These are phyloP conservation scores for Cantharis nigra DNA, from an alignment of 2,888 invertebrate genomes.

Conservation along the genomic window DNA sequence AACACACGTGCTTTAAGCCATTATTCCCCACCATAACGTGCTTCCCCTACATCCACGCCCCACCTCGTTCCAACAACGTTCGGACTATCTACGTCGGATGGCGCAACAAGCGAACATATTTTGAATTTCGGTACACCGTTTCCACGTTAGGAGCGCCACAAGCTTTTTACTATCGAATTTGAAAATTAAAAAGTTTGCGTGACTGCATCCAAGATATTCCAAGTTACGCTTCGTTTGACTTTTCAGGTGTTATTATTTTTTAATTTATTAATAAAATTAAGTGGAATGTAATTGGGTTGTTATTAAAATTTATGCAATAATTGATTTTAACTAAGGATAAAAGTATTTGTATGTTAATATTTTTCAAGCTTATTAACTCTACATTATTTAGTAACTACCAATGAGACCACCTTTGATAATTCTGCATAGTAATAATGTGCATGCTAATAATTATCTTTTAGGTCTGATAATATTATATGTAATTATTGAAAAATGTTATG, in stretches of 20 bases:
- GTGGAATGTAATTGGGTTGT: not conserved
- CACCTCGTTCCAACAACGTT: slow-evolving; percentile 22
- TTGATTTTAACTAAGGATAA: not conserved
- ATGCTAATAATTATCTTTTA: not conserved
- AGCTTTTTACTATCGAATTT: not conserved
- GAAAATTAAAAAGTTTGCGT: not conserved
- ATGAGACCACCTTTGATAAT: not conserved
- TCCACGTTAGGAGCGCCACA: slow-evolving; percentile 36
- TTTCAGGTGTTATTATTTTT: not conserved
- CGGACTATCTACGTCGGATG: slow-evolving; percentile 35
- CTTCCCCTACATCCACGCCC: slow-evolving; percentile 23
- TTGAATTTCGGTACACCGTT: slow-evolving; percentile 22
- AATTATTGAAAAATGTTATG: not conserved
- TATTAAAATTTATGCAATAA: not conserved
- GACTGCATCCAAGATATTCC: not conserved
- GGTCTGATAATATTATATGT: not conserved
- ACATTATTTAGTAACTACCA: not conserved
- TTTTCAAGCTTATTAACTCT: not conserved
- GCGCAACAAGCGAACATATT: slow-evolving; percentile 24
- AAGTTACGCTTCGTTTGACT: not conserved
- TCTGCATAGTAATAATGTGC: not conserved
- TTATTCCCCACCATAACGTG: slow-evolving; percentile 12
- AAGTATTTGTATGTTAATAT: not conserved
- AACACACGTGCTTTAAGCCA: slow-evolving; percentile 18
- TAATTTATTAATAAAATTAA: not conserved